phyloP scores from a whole-genome alignment of 2,888 invertebrate species.

The Plutella xylostella region DNA sequence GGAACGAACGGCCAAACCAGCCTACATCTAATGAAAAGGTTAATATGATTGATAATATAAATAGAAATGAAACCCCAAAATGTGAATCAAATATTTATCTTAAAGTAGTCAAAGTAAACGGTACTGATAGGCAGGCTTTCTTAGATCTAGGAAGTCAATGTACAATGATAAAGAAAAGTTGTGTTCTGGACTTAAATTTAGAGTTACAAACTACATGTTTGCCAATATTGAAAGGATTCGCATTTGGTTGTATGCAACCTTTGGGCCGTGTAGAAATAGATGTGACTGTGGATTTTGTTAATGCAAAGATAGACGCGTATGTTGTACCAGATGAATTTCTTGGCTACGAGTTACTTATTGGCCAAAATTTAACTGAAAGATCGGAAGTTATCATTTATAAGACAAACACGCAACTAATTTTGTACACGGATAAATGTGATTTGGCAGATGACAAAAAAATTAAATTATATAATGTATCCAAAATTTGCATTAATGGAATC shows the following conservation, averaged over 20 bases:
- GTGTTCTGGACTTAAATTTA: background rate
- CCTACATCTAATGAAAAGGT: background rate
- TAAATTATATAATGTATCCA: no score
- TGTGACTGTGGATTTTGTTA: background rate
- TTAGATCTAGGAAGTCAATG: constrained; percentile 8
- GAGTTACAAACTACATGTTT: background rate
- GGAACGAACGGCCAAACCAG: background rate
- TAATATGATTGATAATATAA: background rate
- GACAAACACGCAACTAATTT: no score
- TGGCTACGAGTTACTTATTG: no score
- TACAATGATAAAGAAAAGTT: background rate
- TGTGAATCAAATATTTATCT: background rate
- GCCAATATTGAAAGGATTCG: background rate
- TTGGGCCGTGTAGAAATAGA: background rate
- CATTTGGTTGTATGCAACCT: background rate
- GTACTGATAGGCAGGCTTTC: background rate
- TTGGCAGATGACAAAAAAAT: no score
- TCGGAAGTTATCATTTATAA: no score
- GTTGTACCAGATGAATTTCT: background rate
- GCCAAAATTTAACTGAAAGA: no score
- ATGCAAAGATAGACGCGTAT: background rate
- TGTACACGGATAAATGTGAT: no score
- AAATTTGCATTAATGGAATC: no score
- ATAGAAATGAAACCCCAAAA: no score
- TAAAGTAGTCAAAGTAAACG: background rate